Percentiles rank a stretch among this genome's conserved stretches.
These are phyloP conservation scores for Acanthosepion pharaonis DNA, from an alignment of 2,888 invertebrate genomes.

Conservation along the genomic window DNA sequence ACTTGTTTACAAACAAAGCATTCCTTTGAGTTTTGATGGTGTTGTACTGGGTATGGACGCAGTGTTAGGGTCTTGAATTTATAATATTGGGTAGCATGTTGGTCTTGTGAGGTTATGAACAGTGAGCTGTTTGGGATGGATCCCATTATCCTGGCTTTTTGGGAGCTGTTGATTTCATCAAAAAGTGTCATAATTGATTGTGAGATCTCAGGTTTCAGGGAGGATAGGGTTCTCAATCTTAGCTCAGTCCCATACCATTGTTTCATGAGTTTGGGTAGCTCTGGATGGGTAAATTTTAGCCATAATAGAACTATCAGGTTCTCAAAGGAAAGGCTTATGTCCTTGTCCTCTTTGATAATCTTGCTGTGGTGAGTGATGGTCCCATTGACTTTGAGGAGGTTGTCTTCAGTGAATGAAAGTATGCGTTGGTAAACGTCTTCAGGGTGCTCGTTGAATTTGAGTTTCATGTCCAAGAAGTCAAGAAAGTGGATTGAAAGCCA, in stretches of 20 bases:
- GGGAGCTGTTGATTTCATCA: background rate
- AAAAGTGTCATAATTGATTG: background rate
- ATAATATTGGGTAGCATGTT: too few species aligned
- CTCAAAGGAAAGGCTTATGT: slow-evolving; percentile 50
- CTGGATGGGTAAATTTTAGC: slow-evolving; percentile 48
- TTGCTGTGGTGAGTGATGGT: slow-evolving; percentile 48
- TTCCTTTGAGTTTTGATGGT: too few species aligned
- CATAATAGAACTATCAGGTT: slow-evolving; percentile 50
- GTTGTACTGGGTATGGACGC: too few species aligned
- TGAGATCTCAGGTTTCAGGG: too few species aligned
- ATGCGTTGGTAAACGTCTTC: too few species aligned
- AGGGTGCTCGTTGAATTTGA: slow-evolving; percentile 49
- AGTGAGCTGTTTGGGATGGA: too few species aligned
- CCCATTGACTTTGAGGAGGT: slow-evolving; percentile 50
- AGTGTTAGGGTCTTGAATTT: too few species aligned
- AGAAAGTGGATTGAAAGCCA: slow-evolving; percentile 58
- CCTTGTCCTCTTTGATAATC: slow-evolving; percentile 48
- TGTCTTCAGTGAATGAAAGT: slow-evolving; percentile 54
- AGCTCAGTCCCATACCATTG: slow-evolving; percentile 52
- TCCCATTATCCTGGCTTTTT: background rate
- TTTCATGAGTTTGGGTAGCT: slow-evolving; percentile 48
- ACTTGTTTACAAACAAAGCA: too few species aligned
- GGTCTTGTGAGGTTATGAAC: too few species aligned
- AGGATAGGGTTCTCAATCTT: background rate
- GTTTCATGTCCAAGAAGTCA: slow-evolving; percentile 54